phyloP scores from a whole-genome alignment of 1,140 invertebrate genomes.

The Rhagoletis pomonella region DNA sequence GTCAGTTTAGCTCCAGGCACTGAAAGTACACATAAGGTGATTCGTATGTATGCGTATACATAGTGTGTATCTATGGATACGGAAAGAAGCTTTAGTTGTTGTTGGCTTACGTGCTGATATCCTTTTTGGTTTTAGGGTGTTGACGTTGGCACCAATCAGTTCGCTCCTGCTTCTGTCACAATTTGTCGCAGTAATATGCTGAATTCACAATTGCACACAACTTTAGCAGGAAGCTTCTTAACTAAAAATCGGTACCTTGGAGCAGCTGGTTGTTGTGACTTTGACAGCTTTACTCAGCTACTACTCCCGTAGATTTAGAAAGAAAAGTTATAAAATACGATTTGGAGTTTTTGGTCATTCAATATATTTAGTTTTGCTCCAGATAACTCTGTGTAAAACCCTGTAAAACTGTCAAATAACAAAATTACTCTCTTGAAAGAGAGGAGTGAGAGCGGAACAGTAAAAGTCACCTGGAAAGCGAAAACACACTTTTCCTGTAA shows the following conservation, averaged over 20 bases:
- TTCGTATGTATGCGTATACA: not conserved
- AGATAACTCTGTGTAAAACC: too few relatives aligned
- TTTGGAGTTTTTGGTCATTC: too few relatives aligned
- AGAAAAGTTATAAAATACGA: too few relatives aligned
- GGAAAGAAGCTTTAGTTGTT: not conserved
- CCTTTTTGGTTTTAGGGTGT: slow-evolving; percentile 9
- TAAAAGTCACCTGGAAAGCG: too few relatives aligned
- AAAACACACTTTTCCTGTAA: too few relatives aligned
- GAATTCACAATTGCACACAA: slow-evolving; percentile 12
- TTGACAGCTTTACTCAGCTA: not conserved
- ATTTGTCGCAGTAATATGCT: not conserved
- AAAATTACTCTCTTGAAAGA: too few relatives aligned
- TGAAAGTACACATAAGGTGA: not conserved
- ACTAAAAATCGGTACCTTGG: not conserved
- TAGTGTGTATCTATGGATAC: too few relatives aligned
- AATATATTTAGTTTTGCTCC: too few relatives aligned
- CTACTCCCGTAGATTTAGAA: too few relatives aligned
- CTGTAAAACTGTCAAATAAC: too few relatives aligned
- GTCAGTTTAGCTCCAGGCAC: slow-evolving; percentile 1
- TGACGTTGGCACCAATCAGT: not conserved
- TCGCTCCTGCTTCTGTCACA: too few relatives aligned
- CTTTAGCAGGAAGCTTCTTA: not conserved
- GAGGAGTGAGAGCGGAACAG: too few relatives aligned
- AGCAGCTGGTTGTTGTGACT: not conserved
- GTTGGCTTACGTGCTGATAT: not conserved